Conservation (phyloP, 53 echinoderm and acorn worm genomes). For the Echinometra lucunter region DNA sequence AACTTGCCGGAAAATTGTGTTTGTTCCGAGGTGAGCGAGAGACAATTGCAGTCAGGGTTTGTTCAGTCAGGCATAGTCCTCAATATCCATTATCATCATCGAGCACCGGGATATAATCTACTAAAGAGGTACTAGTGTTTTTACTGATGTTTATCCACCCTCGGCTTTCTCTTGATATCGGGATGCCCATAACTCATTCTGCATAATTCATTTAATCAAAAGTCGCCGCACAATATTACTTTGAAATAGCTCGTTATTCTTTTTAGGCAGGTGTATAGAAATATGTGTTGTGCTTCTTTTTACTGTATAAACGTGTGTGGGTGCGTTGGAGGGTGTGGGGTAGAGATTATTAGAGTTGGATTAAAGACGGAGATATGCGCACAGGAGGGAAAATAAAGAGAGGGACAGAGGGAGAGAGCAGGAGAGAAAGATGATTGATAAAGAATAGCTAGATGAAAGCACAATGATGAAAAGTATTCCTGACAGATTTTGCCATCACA, state of each 20-base stretch:
- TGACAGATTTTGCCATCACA: no score
- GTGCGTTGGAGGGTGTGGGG: background rate
- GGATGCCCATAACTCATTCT: background rate
- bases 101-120: constrained; percentile 25
- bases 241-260: background rate
- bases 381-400: no score
- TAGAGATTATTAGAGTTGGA: background rate
- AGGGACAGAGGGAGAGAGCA: no score
- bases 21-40: constrained; percentile 19
- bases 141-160: background rate
- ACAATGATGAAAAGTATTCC: no score
- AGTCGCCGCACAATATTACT: background rate
- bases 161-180: background rate
- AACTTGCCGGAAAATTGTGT: constrained; percentile 46
- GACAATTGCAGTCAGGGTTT: constrained; percentile 40
- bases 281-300: background rate
- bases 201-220: constrained; percentile 36
- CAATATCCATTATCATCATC: constrained; percentile 50
- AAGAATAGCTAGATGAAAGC: no score
- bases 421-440: no score
- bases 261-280: background rate
- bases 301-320: background rate
- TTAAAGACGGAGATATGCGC: background rate
- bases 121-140: background rate
- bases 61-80: constrained; percentile 50